These are phyloP conservation scores for Dolomedes plantarius DNA, from an alignment of 2,888 invertebrate species.

Conservation along the genomic window DNA sequence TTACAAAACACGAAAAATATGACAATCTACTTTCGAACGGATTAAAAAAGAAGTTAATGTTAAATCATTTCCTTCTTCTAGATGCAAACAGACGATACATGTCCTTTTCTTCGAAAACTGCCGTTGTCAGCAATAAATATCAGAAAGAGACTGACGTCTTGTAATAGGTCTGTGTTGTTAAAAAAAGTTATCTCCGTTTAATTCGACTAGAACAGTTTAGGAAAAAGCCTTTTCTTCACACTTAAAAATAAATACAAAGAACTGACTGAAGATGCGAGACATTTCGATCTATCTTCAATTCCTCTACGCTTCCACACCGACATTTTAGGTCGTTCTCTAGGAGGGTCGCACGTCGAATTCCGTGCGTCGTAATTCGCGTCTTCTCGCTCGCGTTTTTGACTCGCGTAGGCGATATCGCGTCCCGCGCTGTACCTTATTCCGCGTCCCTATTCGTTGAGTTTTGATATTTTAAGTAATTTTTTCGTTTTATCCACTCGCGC, in stretches of 20 bases:
- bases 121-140: background rate
- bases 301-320: too few species aligned
- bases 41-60: slow-evolving; percentile 58
- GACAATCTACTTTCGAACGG: slow-evolving; percentile 56
- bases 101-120: slow-evolving; percentile 16
- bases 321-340: background rate
- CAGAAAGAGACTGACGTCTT: slow-evolving; percentile 6
- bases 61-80: slow-evolving; percentile 42
- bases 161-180: background rate
- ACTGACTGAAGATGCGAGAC: slow-evolving; percentile 62
- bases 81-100: slow-evolving; percentile 52
- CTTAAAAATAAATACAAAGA: slow-evolving; percentile 1
- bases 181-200: background rate
- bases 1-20: slow-evolving; percentile 70
- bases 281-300: slow-evolving; percentile 21
- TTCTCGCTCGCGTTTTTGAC: background rate
- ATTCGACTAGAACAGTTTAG: background rate
- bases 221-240: background rate
- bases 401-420: slow-evolving; percentile 8
- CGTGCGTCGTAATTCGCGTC: background rate
- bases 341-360: background rate
- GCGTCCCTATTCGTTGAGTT: background rate
- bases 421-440: background rate
- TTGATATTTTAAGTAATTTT: background rate
- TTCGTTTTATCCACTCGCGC: too few species aligned